Conservation (phyloP, 2,888 invertebrate species). For the Xestia xanthographa region DNA sequence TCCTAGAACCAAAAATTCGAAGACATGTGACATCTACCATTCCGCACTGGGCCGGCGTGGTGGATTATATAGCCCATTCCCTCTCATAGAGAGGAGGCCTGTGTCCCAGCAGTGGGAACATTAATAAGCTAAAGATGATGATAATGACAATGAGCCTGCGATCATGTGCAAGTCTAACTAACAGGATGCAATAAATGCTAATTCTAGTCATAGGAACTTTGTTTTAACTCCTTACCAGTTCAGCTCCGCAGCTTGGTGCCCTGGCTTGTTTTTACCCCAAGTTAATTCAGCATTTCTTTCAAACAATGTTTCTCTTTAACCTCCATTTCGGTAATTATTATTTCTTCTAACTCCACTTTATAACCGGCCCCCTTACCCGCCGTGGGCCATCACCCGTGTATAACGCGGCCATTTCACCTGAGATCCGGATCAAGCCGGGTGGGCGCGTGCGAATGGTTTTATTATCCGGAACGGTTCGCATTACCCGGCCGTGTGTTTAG, state of each 20-base stretch:
- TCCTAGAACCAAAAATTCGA: too few relatives aligned
- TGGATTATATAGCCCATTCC: too few relatives aligned
- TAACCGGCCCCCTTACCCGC: constrained; percentile 11
- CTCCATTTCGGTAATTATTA: constrained; percentile 40
- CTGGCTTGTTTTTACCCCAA: too few relatives aligned
- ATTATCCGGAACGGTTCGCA: constrained; percentile 75
- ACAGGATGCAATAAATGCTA: too few relatives aligned
- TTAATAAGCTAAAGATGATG: too few relatives aligned
- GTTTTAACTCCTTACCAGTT: not conserved
- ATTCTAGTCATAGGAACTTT: not conserved
- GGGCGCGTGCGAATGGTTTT: constrained; percentile 78
- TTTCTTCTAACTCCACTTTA: constrained; percentile 37
- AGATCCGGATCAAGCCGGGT: constrained; percentile 69
- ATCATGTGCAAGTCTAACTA: too few relatives aligned
- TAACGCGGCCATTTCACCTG: constrained; percentile 70
- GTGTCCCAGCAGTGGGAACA: too few relatives aligned
- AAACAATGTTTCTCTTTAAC: constrained; percentile 11
- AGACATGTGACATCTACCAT: too few relatives aligned
- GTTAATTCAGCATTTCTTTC: constrained; percentile 4
- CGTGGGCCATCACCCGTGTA: constrained; percentile 55
- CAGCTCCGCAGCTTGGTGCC: too few relatives aligned
- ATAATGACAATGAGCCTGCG: too few relatives aligned
- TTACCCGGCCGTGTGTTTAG: constrained; percentile 71
- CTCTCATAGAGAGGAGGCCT: too few relatives aligned
- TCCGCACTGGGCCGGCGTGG: too few relatives aligned